Evolutionary conservation across 2,113 vertebrate species (phyloP), one percentile per base, ranked within the genome.

Genomic region (Archocentrus centrarchus): DNA sequence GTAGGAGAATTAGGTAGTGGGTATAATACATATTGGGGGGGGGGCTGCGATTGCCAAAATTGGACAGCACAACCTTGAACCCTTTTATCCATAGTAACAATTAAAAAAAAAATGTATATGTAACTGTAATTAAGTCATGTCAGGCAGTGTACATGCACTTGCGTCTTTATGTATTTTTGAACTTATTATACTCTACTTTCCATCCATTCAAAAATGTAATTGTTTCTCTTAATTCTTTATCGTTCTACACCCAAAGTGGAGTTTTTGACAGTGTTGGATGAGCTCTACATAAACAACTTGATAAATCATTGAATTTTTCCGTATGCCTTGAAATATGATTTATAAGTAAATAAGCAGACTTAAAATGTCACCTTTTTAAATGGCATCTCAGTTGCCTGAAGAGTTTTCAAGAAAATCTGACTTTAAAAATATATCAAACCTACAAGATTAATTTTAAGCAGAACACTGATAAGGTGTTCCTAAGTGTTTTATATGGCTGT

Each of bases 351-450:
- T 76, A 80, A 83, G 59, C 66, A 68, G 6, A 24, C 55, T 50
- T n/a, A n/a, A n/a, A n/a, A 88, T 83, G 70, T 73, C 78, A 86
- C 64, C 32, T 77, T 87, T 81, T 81, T 73, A 61, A 70, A 68
- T 80, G 53, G 59, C 44, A 59, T 77, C 82, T 80, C 17, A 82
- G 77, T 75, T 79, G 47, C 70, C 35, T 50, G 17, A 2, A 63
- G 61, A 83, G 41, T 82, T 83, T 83, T 60, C 8, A 77, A 60
- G 35, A 87, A 84, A 83, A 82, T 77, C 20, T 75, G 27, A 39
- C 70, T 87, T 75, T 84, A 58, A 91, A 88, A 86, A 90, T 86
- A 86, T 84, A 82, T 87, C 77, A 85, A 59, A 70, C 62, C 79
- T 77, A 75, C 35, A 76, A 88, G 77, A 90, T 91, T 75, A 37